Evolutionary conservation across 2,888 invertebrate genomes (phyloP).

Genomic region (Rhingia campestris): DNA sequence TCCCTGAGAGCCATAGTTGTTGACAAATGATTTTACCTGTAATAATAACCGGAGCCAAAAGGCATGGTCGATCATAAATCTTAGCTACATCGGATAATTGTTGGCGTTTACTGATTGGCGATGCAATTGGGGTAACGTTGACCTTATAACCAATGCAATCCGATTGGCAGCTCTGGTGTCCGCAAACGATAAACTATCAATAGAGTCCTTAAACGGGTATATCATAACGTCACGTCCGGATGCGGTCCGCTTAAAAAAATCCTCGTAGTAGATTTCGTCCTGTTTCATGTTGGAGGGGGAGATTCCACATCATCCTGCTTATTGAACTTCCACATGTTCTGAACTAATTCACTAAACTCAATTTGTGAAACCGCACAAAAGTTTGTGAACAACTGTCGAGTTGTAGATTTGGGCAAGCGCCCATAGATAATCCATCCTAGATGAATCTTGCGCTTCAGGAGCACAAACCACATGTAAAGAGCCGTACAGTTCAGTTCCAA

Average conservation of each 20-base stretch:
- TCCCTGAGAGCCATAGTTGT: constrained; percentile 21
- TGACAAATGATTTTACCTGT: constrained; percentile 38
- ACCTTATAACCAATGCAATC: constrained; percentile 21
- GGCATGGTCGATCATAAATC: constrained; percentile 35
- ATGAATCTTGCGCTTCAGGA: constrained; percentile 21
- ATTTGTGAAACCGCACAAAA: constrained; percentile 11
- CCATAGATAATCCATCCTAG: constrained; percentile 23
- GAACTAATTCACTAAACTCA: constrained; percentile 7
- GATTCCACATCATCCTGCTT: constrained; percentile 19
- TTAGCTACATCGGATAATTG: constrained; percentile 26
- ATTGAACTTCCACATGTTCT: constrained; percentile 56
- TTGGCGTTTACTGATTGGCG: constrained; percentile 20
- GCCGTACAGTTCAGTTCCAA: constrained; percentile 48
- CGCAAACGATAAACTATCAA: too few relatives aligned
- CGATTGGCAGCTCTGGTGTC: too few relatives aligned
- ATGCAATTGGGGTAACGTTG: constrained; percentile 4
- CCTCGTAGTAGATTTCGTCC: constrained; percentile 50
- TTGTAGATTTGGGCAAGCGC: constrained; percentile 6
- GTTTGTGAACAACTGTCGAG: neutral
- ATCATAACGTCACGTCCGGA: too few relatives aligned
- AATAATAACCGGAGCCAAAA: constrained; percentile 30
- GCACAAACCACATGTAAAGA: constrained; percentile 21
- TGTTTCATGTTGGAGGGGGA: constrained; percentile 21
- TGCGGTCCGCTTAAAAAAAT: too few relatives aligned
- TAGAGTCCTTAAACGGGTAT: too few relatives aligned